Conservation (phyloP, 2,113 vertebrate genomes). For the Jaculus jaculus region DNA sequence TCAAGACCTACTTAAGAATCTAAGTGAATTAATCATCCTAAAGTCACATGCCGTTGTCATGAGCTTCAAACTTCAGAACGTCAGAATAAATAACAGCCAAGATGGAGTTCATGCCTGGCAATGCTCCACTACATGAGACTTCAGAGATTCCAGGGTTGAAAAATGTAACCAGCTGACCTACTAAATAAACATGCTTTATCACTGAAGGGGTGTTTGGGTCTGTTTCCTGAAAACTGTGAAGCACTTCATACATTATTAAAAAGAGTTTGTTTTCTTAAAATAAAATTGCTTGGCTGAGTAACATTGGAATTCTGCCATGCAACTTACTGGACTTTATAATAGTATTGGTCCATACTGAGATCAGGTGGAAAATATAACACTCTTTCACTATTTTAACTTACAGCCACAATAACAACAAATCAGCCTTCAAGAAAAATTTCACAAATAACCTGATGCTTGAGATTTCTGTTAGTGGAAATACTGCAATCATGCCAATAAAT, state of each 20-base stretch:
- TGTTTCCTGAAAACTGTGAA: conserved; percentile 64
- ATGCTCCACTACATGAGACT: neutral
- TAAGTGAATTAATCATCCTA: conserved; percentile 40
- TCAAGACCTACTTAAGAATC: conserved; percentile 31
- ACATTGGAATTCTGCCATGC: conserved; percentile 65
- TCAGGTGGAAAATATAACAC: neutral
- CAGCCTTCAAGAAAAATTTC: conserved; percentile 30
- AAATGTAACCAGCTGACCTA: conserved; percentile 57
- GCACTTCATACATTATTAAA: conserved; percentile 68
- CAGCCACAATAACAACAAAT: conserved; percentile 7
- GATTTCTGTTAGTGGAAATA: conserved; percentile 28
- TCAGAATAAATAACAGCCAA: conserved; percentile 2
- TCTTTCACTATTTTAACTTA: conserved; percentile 63
- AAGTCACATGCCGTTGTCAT: neutral
- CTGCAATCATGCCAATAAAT: neutral
- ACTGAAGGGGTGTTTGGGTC: conserved; percentile 49
- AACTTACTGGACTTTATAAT: conserved; percentile 65
- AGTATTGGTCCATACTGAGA: conserved; percentile 52
- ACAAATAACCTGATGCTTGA: conserved; percentile 25
- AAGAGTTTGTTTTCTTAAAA: conserved; percentile 49
- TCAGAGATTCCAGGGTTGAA: conserved; percentile 29
- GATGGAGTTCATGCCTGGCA: neutral
- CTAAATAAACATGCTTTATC: conserved; percentile 52
- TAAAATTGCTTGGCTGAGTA: conserved; percentile 46
- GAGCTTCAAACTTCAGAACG: neutral